phyloP scores from a whole-genome alignment of 2,113 vertebrate genomes.

The Thamnaconus septentrionalis region DNA sequence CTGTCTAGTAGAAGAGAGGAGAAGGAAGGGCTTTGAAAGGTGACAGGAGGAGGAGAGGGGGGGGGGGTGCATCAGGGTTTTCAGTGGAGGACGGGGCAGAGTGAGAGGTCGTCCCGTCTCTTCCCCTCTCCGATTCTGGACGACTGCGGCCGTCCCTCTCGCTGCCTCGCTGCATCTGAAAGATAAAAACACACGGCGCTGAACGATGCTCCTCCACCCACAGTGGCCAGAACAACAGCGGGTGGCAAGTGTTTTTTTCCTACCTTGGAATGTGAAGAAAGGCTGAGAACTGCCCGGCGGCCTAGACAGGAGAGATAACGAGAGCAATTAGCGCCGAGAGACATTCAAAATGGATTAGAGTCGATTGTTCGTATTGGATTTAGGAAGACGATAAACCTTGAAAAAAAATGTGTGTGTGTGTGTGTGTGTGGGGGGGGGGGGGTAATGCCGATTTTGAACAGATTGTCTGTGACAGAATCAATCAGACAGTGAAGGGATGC shows the following conservation, averaged over 20 bases:
- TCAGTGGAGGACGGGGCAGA: slow-evolving; percentile 67
- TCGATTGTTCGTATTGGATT: not conserved
- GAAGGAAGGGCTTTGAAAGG: slow-evolving; percentile 27
- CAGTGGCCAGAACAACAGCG: not conserved
- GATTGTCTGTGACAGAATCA: no score
- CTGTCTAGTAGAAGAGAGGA: slow-evolving; percentile 32
- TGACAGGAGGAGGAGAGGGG: not conserved
- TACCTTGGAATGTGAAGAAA: slow-evolving; percentile 32
- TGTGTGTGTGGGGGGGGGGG: no score
- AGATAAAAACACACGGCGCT: no score
- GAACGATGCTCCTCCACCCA: no score
- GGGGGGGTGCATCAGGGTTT: slow-evolving; percentile 70
- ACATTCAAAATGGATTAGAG: not conserved
- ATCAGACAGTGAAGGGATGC: no score
- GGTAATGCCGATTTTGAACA: no score
- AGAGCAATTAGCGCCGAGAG: slow-evolving; percentile 23
- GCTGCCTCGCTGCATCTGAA: no score
- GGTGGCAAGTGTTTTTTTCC: slow-evolving; percentile 14
- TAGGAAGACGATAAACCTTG: not conserved
- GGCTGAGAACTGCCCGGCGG: slow-evolving; percentile 4
- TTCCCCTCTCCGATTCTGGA: no score
- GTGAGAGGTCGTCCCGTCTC: slow-evolving; percentile 60
- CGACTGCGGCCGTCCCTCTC: no score
- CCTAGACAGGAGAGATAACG: slow-evolving; percentile 48
- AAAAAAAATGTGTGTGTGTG: no score